phyloP scores from a whole-genome alignment of 2,113 vertebrate species.

The Neomonachus schauinslandi region DNA sequence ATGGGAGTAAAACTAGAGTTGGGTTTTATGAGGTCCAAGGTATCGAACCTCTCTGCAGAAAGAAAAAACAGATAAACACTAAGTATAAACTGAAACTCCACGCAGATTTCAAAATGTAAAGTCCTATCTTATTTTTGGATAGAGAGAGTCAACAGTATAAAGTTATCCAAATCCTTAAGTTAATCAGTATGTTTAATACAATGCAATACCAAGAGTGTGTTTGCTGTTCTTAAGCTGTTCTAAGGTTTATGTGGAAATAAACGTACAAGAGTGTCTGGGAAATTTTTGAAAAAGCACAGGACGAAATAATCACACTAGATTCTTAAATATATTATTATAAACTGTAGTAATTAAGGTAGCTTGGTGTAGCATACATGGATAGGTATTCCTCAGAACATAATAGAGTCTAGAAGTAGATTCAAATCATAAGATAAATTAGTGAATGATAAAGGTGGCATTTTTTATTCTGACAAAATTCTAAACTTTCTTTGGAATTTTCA shows the following conservation, averaged over 20 bases:
- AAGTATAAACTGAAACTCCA: background rate
- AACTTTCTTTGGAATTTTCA: background rate
- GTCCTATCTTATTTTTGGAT: background rate
- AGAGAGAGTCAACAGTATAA: background rate
- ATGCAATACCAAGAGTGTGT: background rate
- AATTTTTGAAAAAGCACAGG: background rate
- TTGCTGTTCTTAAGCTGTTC: background rate
- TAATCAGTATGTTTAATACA: conserved; percentile 5
- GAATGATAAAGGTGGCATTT: background rate
- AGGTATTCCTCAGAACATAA: background rate
- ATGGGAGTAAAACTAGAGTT: background rate
- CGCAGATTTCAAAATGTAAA: background rate
- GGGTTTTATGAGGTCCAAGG: background rate
- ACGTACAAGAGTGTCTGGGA: background rate
- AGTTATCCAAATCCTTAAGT: background rate
- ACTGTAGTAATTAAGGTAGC: background rate
- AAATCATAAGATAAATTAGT: conserved; percentile 4
- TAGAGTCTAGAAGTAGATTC: background rate
- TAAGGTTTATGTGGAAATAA: conserved; percentile 19
- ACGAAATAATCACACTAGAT: background rate
- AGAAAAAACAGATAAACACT: background rate
- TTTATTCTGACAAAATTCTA: background rate
- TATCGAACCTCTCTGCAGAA: background rate
- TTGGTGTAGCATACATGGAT: background rate
- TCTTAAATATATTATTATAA: background rate